phyloP scores from a whole-genome alignment of 2,888 invertebrate genomes.

The Melanostoma mellinum region DNA sequence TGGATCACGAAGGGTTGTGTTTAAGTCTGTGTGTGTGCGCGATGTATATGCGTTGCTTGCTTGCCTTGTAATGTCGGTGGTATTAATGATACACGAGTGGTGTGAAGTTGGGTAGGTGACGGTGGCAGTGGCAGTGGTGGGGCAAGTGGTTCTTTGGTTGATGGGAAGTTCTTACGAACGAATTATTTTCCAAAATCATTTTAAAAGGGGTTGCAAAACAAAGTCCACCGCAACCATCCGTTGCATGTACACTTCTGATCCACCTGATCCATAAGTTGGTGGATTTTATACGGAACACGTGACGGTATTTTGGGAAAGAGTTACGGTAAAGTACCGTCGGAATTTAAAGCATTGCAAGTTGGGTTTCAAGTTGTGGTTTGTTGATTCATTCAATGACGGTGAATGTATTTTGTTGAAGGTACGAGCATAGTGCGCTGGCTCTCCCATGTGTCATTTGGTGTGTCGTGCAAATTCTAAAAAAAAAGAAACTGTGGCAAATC shows the following conservation, averaged over 20 bases:
- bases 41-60: not conserved
- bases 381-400: conserved; percentile 44
- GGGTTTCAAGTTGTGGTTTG: conserved; percentile 38
- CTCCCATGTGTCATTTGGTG: not conserved
- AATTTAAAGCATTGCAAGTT: conserved; percentile 33
- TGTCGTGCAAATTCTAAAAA: not conserved
- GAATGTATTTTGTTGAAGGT: conserved; percentile 42
- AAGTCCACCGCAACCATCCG: conserved; percentile 16
- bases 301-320: conserved; percentile 2
- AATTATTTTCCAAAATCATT: conserved; percentile 47
- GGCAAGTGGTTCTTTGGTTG: conserved; percentile 13
- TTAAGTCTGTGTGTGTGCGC: conserved; percentile 5
- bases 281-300: conserved; percentile 33
- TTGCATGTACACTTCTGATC: conserved; percentile 24
- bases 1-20: conserved; percentile 31
- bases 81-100: not conserved
- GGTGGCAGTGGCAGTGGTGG: conserved; percentile 24
- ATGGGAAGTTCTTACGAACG: conserved; percentile 27
- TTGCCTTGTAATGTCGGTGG: not conserved
- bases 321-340: conserved; percentile 4
- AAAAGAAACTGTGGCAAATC: conserved; percentile 17
- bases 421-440: not conserved
- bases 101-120: not conserved
- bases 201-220: conserved; percentile 41
- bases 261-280: conserved; percentile 23